Base-by-base conservation (phyloP, 2,113 vertebrate genomes). In the Heterotis niloticus region DNA sequence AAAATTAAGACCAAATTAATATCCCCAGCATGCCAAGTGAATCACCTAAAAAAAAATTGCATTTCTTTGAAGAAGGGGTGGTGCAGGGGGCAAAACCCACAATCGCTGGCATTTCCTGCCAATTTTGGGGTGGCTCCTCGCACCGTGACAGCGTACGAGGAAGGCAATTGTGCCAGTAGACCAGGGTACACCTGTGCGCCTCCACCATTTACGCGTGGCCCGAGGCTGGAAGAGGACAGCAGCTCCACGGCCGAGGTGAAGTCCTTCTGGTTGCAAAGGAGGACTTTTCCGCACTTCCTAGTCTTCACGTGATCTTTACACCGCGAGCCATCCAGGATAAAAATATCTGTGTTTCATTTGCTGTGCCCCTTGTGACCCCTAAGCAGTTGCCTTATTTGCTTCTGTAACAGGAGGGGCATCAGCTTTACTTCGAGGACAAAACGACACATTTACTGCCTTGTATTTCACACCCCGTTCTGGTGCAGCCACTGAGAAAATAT, bases 181-280 rank as follows among this genome's bases (percentile, higher is more conserved):
- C 34, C 34, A 44, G 34, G 7, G 34, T 44, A 44, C 34, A 95
- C 97, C 95, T 92, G 93, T 89, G 88, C 91, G 91, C 94, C 34
- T 44, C 34, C 94, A 92, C 92, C 92, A 94, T 96, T 95, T 94
- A 94, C 93, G 92, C 92, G 91, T 91, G 90, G 92, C 91, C 34
- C 7, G 34, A 4, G 34, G 34, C 34, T 4, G 34, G 34, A 44
- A 44, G 12, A 79, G 57, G 26, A 52, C 76, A 44, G 34, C 34
- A 44, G 79, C 24, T 79, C 54, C 75, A 62, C 78, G 75, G 78
- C 66, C 56, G 76, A 90, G 89, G 88, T 90, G 87, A 88, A 87
- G 75, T 51, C 71, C 67, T 60, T 66, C 73, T n/a, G 75, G 83
- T 88, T 85, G 87, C 88, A 85, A 82, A 86, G 72, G 65, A 82